Conservation (phyloP, 2,888 invertebrate species). For the Zygaena filipendulae region DNA sequence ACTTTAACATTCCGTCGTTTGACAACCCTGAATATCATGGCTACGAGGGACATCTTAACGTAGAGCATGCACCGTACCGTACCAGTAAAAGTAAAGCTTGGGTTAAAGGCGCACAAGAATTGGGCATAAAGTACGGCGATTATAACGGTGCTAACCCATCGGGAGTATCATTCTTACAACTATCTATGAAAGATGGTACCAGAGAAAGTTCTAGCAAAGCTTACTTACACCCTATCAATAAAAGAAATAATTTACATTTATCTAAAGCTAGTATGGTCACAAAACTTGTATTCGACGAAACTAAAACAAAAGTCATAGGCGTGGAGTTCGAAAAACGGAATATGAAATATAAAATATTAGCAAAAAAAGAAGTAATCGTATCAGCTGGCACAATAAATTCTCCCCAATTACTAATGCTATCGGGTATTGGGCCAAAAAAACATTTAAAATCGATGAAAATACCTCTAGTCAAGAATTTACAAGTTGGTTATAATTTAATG, state of each 20-base stretch:
- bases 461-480: constrained; percentile 63
- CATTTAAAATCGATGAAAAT: constrained; percentile 69
- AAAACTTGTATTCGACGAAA: constrained; percentile 65
- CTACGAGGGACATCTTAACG: constrained; percentile 64
- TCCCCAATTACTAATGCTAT: constrained; percentile 82
- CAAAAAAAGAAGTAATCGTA: constrained; percentile 78
- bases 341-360: constrained; percentile 61
- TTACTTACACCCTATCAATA: constrained; percentile 70
- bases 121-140: constrained; percentile 70
- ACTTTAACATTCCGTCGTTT: constrained; percentile 69
- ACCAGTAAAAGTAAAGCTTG: constrained; percentile 64
- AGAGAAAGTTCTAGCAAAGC: constrained; percentile 76
- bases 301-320: constrained; percentile 67
- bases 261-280: constrained; percentile 70
- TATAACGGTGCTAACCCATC: constrained; percentile 72
- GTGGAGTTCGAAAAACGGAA: constrained; percentile 68
- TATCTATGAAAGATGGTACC: constrained; percentile 73
- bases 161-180: constrained; percentile 71
- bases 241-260: constrained; percentile 71
- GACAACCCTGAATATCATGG: constrained; percentile 63
- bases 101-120: constrained; percentile 70
- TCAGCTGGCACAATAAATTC: constrained; percentile 82
- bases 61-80: constrained; percentile 64
- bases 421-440: constrained; percentile 76
- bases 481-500: constrained; percentile 76